These are phyloP conservation scores for Cantharis lateralis DNA, from an alignment of 2,888 invertebrate genomes.

Conservation along the genomic window DNA sequence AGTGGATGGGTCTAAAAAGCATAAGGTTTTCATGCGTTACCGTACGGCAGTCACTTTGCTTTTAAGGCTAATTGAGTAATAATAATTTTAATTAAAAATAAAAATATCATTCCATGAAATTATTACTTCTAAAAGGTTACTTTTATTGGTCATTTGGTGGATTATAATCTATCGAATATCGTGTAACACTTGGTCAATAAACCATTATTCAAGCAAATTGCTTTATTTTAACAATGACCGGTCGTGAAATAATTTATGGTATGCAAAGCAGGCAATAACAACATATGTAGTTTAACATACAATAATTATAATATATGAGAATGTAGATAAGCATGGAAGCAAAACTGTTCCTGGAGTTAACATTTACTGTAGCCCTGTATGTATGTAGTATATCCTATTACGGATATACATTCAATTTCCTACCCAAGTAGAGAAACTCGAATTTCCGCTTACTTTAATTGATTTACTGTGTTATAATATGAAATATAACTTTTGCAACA, in stretches of 20 bases:
- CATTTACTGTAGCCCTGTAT: constrained; percentile 1
- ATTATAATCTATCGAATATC: not conserved
- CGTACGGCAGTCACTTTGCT: not conserved
- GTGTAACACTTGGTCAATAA: not conserved
- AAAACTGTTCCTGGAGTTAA: not conserved
- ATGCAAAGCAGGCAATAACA: not conserved
- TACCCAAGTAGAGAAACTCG: constrained; percentile 19
- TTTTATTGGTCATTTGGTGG: not conserved
- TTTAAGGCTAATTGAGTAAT: not conserved
- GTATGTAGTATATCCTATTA: constrained; percentile 10
- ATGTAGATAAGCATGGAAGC: not conserved
- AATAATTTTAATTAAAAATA: not conserved
- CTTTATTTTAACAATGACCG: not conserved
- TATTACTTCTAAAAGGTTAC: not conserved
- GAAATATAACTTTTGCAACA: not conserved
- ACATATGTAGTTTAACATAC: not conserved
- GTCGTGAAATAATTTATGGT: not conserved
- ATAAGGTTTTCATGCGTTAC: not conserved
- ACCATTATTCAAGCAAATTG: not conserved
- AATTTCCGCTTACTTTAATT: constrained; percentile 27
- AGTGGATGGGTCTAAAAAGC: not conserved
- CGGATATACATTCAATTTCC: constrained; percentile 27
- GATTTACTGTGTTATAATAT: constrained; percentile 6
- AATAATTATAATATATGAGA: not conserved
- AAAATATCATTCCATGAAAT: not conserved